Conservation (phyloP, 2,888 invertebrate genomes). For the Phorcus lineatus region DNA sequence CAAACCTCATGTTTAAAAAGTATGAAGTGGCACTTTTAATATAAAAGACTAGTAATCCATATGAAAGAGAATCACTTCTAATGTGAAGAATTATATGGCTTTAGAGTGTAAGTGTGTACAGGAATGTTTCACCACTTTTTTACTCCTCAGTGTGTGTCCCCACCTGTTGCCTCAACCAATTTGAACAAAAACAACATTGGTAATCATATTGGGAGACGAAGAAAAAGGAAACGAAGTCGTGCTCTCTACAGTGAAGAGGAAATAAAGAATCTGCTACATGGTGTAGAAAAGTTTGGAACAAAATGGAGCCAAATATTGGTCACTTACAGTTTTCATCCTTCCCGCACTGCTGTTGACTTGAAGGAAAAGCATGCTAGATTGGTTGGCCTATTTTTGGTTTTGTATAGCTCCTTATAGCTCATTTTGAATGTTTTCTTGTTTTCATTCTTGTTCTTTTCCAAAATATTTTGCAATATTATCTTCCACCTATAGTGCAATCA, state of each 20-base stretch:
- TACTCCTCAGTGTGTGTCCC: not conserved
- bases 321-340: constrained; percentile 65
- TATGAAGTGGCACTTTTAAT: no score
- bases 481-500: no score
- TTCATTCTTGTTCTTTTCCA: no score
- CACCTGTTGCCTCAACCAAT: not conserved
- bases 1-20: no score
- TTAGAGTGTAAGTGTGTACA: no score
- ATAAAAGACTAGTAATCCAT: no score
- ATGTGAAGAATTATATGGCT: no score
- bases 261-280: constrained; percentile 53
- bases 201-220: not conserved
- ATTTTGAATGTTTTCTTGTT: no score
- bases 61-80: no score
- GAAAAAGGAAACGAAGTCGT: constrained; percentile 40
- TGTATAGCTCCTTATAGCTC: no score
- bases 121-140: no score
- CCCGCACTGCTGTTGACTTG: constrained; percentile 67
- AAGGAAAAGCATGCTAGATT: constrained; percentile 68
- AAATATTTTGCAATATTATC: no score
- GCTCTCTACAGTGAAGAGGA: constrained; percentile 64
- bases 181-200: not conserved
- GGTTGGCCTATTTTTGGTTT: not conserved
- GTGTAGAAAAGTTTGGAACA: constrained; percentile 63
- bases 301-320: constrained; percentile 66